These are phyloP conservation scores for Linnaemya tessellans DNA, from an alignment of 2,888 invertebrate species.

Conservation along the genomic window DNA sequence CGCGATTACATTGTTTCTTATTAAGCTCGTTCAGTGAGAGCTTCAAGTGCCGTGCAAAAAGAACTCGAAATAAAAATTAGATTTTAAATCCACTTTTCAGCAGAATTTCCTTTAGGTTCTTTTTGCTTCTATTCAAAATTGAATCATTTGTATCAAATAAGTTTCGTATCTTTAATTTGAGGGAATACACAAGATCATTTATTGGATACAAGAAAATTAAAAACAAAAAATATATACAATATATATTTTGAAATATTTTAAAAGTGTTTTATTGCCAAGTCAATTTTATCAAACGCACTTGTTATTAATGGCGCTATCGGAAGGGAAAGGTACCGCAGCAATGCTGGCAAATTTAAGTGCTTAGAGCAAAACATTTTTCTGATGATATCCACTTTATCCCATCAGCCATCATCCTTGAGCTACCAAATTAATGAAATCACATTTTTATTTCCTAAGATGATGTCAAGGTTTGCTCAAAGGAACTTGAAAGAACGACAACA, in stretches of 20 bases:
- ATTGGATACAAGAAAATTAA: too few relatives aligned
- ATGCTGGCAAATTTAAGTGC: not conserved
- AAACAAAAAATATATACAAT: too few relatives aligned
- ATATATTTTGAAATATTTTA: too few relatives aligned
- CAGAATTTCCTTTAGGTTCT: not conserved
- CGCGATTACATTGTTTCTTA: not conserved
- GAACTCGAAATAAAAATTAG: not conserved
- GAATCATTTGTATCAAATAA: too few relatives aligned
- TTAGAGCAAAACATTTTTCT: not conserved
- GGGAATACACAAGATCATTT: too few relatives aligned
- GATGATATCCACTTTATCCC: not conserved
- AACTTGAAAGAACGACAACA: slow-evolving; percentile 15
- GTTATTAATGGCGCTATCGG: not conserved
- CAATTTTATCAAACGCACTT: not conserved
- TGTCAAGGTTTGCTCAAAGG: slow-evolving; percentile 2
- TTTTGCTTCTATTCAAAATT: too few relatives aligned
- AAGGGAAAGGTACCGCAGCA: not conserved
- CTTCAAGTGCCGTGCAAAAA: not conserved
- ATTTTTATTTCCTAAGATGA: slow-evolving; percentile 8
- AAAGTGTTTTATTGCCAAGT: not conserved
- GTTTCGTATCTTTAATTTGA: too few relatives aligned
- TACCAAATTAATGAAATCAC: not conserved
- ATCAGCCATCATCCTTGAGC: not conserved
- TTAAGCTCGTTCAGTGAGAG: not conserved
- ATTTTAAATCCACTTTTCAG: not conserved